Conservation (phyloP, 2,888 invertebrate genomes). For the Plagodis pulveraria region DNA sequence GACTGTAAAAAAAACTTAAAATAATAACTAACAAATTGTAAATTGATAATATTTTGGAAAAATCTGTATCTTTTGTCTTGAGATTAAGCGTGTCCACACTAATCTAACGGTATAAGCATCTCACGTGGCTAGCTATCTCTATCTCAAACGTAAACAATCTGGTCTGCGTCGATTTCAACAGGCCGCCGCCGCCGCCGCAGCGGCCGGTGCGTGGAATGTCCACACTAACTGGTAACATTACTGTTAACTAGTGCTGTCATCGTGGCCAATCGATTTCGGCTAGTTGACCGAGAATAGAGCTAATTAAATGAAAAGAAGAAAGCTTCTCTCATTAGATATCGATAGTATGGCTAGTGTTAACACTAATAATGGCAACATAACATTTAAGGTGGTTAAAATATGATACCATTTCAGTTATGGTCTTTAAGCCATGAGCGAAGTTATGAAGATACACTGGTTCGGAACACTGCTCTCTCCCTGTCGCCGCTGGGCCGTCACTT, state of each 20-base stretch:
- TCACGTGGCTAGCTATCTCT: conserved; percentile 75
- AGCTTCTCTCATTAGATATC: background rate
- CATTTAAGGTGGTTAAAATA: no score
- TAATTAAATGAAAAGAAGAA: no score
- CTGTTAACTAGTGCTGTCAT: conserved; percentile 25
- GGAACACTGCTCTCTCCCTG: no score
- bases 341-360: background rate
- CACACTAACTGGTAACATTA: conserved; percentile 52
- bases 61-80: background rate
- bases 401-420: no score
- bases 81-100: conserved; percentile 51
- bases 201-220: conserved; percentile 51
- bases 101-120: conserved; percentile 47
- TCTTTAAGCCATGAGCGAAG: no score
- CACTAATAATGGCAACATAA: no score
- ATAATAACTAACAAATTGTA: no score
- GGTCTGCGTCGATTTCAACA: conserved; percentile 75
- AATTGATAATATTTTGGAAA: no score
- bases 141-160: conserved; percentile 81
- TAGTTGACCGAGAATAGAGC: conserved; percentile 4
- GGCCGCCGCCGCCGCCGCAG: conserved; percentile 28
- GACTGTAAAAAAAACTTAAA: no score
- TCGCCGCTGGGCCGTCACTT: no score
- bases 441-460: no score
- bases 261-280: background rate